Conservation (phyloP, 2,797 vertebrate species). For the Dendrocincla tyrannina region DNA sequence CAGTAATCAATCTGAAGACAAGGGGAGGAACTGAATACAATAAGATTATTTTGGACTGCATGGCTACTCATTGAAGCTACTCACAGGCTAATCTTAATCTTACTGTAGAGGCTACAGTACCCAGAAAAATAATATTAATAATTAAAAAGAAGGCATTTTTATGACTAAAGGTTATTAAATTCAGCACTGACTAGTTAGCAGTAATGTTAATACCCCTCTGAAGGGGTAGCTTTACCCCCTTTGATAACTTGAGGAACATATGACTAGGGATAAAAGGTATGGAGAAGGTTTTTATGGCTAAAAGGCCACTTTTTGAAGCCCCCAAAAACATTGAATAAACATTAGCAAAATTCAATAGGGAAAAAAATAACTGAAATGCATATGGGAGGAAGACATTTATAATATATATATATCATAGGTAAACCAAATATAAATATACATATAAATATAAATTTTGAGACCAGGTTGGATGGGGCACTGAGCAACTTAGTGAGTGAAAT, state of each 20-base stretch:
- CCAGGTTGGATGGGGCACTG: background rate
- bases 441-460: background rate
- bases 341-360: background rate
- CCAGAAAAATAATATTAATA: background rate
- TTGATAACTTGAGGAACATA: background rate
- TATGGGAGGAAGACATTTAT: background rate
- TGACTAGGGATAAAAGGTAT: background rate
- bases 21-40: background rate
- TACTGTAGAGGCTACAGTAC: background rate
- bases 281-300: background rate
- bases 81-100: background rate
- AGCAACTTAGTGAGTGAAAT: background rate
- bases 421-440: background rate
- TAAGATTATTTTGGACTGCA: background rate
- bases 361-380: background rate
- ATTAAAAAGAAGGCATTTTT: background rate
- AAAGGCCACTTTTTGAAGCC: background rate
- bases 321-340: rapidly evolving
- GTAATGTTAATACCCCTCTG: background rate
- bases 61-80: background rate
- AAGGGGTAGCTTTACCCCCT: background rate
- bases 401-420: too few species aligned
- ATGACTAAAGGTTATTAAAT: background rate
- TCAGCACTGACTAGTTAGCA: background rate
- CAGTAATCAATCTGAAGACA: background rate